Conservation (phyloP, 2,113 vertebrate genomes). For the Halcyon malimbica region DNA sequence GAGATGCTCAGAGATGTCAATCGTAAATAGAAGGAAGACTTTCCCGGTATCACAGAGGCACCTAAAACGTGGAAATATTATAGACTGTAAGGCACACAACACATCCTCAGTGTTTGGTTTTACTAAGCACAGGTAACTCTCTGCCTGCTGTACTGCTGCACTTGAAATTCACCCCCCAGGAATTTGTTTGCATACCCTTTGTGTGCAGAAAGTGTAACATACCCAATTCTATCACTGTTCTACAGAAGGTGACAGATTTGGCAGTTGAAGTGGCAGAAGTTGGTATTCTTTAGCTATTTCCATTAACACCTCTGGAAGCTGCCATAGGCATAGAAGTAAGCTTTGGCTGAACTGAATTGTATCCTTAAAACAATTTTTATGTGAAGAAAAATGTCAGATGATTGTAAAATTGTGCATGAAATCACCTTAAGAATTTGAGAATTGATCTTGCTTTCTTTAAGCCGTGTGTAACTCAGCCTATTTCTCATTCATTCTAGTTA, state of each 20-base stretch:
- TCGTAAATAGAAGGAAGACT: slow-evolving; percentile 23
- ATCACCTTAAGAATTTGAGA: slow-evolving; percentile 56
- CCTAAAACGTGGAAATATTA: slow-evolving; percentile 6
- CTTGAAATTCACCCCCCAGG: neutral
- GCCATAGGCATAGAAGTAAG: slow-evolving; percentile 29
- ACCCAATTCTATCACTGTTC: slow-evolving; percentile 39
- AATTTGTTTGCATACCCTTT: slow-evolving; percentile 63
- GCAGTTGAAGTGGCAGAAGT: slow-evolving; percentile 58
- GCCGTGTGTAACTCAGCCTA: slow-evolving; percentile 47
- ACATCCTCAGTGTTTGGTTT: slow-evolving; percentile 49
- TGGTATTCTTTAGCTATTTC: slow-evolving; percentile 64
- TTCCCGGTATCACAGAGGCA: slow-evolving; percentile 24
- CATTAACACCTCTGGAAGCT: slow-evolving; percentile 64
- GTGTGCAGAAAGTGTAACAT: slow-evolving; percentile 38
- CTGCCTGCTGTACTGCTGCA: slow-evolving; percentile 39
- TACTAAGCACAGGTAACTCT: slow-evolving; percentile 57
- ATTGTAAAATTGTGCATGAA: slow-evolving; percentile 64
- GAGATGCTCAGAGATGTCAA: slow-evolving; percentile 36
- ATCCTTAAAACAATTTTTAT: slow-evolving; percentile 57
- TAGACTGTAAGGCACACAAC: slow-evolving; percentile 33
- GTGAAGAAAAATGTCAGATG: slow-evolving; percentile 49
- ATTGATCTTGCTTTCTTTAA: slow-evolving; percentile 30
- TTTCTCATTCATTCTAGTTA: slow-evolving; percentile 71
- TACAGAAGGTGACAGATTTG: slow-evolving; percentile 57
- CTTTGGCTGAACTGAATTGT: slow-evolving; percentile 51